Evolutionary conservation across 1,140 invertebrate species (phyloP).

Genomic region (Chironomus tepperi): DNA sequence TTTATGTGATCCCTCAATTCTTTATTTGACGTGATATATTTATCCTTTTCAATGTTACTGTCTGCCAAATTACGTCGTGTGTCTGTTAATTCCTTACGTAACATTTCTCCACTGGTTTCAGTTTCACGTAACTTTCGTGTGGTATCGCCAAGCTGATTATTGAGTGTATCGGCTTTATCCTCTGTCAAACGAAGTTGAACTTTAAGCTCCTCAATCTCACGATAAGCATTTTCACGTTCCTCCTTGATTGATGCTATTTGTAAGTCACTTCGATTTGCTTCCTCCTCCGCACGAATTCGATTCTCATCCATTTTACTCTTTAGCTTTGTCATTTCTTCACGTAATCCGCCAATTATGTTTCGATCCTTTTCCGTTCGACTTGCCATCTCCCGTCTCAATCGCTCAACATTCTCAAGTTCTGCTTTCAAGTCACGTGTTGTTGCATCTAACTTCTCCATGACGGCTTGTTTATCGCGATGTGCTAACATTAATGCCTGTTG

Average conservation of each 20-base stretch:
- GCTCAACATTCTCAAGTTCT: conserved; percentile 58
- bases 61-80: conserved; percentile 67
- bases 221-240: conserved; percentile 57
- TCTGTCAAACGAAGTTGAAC: conserved; percentile 66
- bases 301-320: conserved; percentile 40
- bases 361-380: conserved; percentile 63
- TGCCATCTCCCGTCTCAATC: conserved; percentile 56
- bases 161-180: conserved; percentile 63
- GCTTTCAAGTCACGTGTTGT: conserved; percentile 58
- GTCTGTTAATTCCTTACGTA: conserved; percentile 78
- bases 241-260: conserved; percentile 57
- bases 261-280: conserved; percentile 57
- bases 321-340: conserved; percentile 60
- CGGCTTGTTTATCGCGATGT: conserved; percentile 75
- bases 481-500: conserved; percentile 78
- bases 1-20: conserved; percentile 78
- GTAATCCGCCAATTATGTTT: conserved; percentile 56
- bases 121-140: conserved; percentile 65
- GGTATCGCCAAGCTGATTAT: conserved; percentile 66
- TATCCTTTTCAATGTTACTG: conserved; percentile 75
- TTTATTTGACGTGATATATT: conserved; percentile 70
- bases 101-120: conserved; percentile 47
- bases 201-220: conserved; percentile 64
- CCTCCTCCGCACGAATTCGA: conserved; percentile 56
- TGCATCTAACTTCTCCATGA: conserved; percentile 63